Base-by-base conservation (phyloP, 1,140 invertebrate species). In the Paralvinella palmiformis region DNA sequence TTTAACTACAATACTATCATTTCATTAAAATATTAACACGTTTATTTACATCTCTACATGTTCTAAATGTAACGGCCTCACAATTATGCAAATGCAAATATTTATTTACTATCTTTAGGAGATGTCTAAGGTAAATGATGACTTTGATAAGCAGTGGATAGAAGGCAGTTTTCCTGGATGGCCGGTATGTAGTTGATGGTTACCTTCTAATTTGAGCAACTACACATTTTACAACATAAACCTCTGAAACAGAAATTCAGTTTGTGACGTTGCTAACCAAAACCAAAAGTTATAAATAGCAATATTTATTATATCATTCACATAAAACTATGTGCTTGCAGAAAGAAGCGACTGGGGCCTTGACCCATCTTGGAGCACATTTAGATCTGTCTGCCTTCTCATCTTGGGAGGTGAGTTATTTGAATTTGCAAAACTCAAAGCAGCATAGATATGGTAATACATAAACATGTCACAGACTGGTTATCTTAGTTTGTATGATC, bases 321-420 rank as follows among this genome's bases (percentile, higher is more conserved):
- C 13, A 15, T 48, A 4, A 3, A 1, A 24, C 10, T 33, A 37
- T 55, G 7, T 62, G 29, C 45, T 71, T 82, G 65, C 77, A 91
- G 83, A 98, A 98, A 88, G 94, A 97, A 82, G 89, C 92, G 10
- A 91, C 91, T 62, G 91, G 92, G 72, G 94, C 93, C 22, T 80
- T 98, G 61, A 89, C 91, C 7, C 77, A 80, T 59, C 93, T 93
- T 13, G 95, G 94, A 63, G 95, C 95, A 59, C 93, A 96, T 83
- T 85, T 99, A 53, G 96, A 99, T 81, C 81, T 99, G 0, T 95
- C 93, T 10, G 93, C 93, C 0, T 99, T 98, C 80, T 84, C 82
- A 20, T 95, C 92, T n/a, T 92, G 91, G 88, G 94, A 98, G 73
- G 73, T 76, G 41, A 59, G 68, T 27, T n/a, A 10, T n/a, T 41